These are phyloP conservation scores for Diphyllodes magnificus DNA, from an alignment of 2,113 vertebrate species.

Conservation along the genomic window DNA sequence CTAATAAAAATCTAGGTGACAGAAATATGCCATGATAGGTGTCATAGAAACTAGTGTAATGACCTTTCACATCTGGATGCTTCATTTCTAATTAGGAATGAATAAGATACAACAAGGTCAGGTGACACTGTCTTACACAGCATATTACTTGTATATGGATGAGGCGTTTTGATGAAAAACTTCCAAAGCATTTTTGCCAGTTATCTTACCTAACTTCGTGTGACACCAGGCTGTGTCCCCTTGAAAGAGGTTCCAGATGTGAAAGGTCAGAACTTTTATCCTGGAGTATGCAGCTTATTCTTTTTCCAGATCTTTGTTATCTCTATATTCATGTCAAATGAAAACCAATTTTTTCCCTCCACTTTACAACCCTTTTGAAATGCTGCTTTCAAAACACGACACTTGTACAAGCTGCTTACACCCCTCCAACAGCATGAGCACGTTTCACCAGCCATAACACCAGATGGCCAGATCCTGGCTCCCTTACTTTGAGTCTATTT, in stretches of 20 bases:
- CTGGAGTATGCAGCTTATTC: background rate
- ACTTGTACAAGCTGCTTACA: background rate
- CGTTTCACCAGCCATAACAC: background rate
- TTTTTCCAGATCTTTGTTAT: background rate
- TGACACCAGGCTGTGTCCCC: background rate
- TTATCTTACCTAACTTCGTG: background rate
- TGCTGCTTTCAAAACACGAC: background rate
- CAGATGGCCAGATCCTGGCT: background rate
- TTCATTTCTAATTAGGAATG: slow-evolving; percentile 47
- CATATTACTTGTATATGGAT: background rate
- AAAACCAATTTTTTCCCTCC: background rate
- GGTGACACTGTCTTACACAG: slow-evolving; percentile 1
- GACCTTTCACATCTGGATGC: slow-evolving; percentile 53
- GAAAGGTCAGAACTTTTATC: background rate
- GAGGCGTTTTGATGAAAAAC: background rate
- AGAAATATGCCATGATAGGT: slow-evolving; percentile 39
- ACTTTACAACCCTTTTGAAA: background rate
- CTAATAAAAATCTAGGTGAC: slow-evolving; percentile 55
- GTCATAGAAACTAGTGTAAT: slow-evolving; percentile 21
- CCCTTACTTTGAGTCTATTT: background rate
- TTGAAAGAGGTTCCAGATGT: background rate
- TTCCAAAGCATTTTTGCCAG: background rate
- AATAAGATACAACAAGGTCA: slow-evolving; percentile 52
- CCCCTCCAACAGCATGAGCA: background rate
- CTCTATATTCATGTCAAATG: background rate